These are phyloP conservation scores for Micromesistius poutassou DNA, from an alignment of 2,797 vertebrate species.

Conservation along the genomic window DNA sequence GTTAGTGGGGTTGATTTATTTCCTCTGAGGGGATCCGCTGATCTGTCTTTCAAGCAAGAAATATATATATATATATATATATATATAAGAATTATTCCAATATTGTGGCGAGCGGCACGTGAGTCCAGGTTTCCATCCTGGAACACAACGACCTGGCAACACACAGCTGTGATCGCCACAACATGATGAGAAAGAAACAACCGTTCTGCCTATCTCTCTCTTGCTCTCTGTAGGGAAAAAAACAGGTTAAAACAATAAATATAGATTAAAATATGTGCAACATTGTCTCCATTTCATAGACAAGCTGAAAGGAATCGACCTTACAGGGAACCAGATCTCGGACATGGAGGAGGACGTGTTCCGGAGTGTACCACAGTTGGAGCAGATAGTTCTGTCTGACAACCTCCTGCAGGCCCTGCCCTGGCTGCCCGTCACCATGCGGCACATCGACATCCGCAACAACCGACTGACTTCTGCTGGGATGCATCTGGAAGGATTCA, in stretches of 20 bases:
- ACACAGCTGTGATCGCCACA: too few species aligned
- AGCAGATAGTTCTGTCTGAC: slow-evolving; percentile 73
- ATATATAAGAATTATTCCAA: too few species aligned
- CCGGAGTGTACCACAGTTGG: slow-evolving; percentile 64
- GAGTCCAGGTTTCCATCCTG: too few species aligned
- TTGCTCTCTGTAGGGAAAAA: not conserved
- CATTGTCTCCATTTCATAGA: slow-evolving; percentile 53
- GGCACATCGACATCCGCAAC: slow-evolving; percentile 66
- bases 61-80: too few species aligned
- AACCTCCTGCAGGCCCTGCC: slow-evolving; percentile 75
- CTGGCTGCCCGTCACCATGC: slow-evolving; percentile 65
- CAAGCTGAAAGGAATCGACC: slow-evolving; percentile 75
- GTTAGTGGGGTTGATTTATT: not conserved
- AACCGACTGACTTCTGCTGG: slow-evolving; percentile 73
- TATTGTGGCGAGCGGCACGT: too few species aligned
- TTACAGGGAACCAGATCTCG: slow-evolving; percentile 76
- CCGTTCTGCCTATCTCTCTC: not conserved
- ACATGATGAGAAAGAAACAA: too few species aligned
- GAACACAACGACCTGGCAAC: too few species aligned
- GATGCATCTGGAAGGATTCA: slow-evolving; percentile 68
- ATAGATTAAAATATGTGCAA: not conserved
- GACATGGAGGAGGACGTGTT: slow-evolving; percentile 67
- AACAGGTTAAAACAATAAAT: not conserved
- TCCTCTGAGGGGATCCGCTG: not conserved
- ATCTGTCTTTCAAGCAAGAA: not conserved